Base-by-base conservation (phyloP, 2,888 invertebrate genomes). In the Cyclophora albipunctata region DNA sequence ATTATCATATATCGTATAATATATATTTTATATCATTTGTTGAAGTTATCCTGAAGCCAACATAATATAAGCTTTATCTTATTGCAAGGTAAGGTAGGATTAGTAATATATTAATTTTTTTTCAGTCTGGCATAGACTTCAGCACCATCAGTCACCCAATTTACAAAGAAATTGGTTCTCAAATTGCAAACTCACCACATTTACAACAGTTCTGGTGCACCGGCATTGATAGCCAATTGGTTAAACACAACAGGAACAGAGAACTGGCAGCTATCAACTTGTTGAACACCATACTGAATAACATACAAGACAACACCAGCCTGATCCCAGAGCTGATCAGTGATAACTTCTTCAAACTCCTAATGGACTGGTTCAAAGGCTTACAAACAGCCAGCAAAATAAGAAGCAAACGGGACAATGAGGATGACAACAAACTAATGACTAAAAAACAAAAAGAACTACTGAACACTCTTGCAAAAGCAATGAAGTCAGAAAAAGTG, bases 301-400 rank as follows among this genome's bases (percentile, higher is more conserved):
- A 87, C 57, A 66, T 90, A 44, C 67, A 81, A 35, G 83, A 90
- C 40, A 90, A 89, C 64, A 68, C 75, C 45, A 65, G 73, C 48
- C 58, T 81, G 1, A 81, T 93, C 56, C 91, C 92, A 1, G 80
- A 89, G 6, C 67, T 94, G 33, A 75, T 94, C 5, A 91, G 92
- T 43, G 82, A 89, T 45, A 92, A 93, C 64, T 93, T 93, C 62
- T 84, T 94, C 45, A 90, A 90, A 62, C 86, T 92, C 55, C 90
- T 92, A 52, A 78, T 93, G 61, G 90, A 90, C 53, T 91, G 91
- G 79, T 91, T 92, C 57, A 91, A 91, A 73, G 90, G 87, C 3
- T 78, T 90, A 7, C 90, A 90, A 64, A 90, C 86, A 42, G 90
- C 90, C 45, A 89, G 89, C 51, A 90, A 90, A 63, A 91, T 92